Base-by-base conservation (phyloP, 2,113 vertebrate species). In the Sitta europaea region DNA sequence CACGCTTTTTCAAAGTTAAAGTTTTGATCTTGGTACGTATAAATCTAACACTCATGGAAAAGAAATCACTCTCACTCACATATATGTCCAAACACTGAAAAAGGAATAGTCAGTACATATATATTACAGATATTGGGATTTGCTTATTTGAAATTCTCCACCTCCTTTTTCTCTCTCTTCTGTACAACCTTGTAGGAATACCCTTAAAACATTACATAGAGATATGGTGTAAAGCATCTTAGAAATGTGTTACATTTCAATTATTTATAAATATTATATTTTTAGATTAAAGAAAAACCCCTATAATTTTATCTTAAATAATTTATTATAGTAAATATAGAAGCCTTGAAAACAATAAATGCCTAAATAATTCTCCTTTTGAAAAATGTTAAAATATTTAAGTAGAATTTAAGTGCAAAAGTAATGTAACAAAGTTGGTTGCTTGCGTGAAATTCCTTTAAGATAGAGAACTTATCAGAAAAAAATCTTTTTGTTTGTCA, bases 351-450 rank as follows among this genome's bases (percentile, higher is more conserved):
- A 88, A n/a, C 38, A 86, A 29, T 50, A 14, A n/a, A 51, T 38
- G 3, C 0, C 65, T 53, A 51, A 72, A 54, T 23, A 29, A 33
- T 3, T 38, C 2, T 27, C 50, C 11, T 71, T 88, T 66, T 11
- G 1, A 74, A 15, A 54, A 89, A 36, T 28, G 4, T 7, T 65
- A 23, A 94, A 43, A 2, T 38, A 43, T 48, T 43, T 58, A 2
- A 23, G 67, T 51, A 81, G 0, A 28, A 63, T 28, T 54, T 47
- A 58, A 50, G 2, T 2, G 0, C 17, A 42, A 16, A 85, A 43
- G 7, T 16, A 61, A 12, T 58, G 47, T 25, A 51, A 62, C 0
- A 0, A 86, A 63, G 1, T n/a, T 86, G 1, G 3, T 77, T 18
- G 24, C 20, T 48, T 36, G 6, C n/a, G 24, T 71, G 11, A 58